phyloP scores from a whole-genome alignment of 2,113 vertebrate genomes.

The Piaya cayana region DNA sequence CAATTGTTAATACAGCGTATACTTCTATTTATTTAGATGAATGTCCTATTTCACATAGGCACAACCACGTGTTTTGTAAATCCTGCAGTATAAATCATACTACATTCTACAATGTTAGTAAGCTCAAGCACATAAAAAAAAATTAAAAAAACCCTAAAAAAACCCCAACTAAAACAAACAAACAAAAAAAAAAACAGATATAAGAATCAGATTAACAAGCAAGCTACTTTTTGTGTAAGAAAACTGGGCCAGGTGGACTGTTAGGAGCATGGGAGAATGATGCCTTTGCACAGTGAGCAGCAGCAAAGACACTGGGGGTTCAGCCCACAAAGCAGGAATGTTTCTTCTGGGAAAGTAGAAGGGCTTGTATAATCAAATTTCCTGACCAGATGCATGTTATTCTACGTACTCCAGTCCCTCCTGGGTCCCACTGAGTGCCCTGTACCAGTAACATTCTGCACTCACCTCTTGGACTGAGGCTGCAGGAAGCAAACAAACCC shows the following conservation, averaged over 20 bases:
- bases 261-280: not conserved
- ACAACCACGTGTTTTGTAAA: not conserved
- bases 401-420: not conserved
- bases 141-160: not conserved
- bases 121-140: not conserved
- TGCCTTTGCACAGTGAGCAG: accelerated
- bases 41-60: not conserved
- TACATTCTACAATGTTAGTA: not conserved
- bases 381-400: not conserved
- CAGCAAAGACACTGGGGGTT: not conserved
- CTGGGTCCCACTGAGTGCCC: not conserved
- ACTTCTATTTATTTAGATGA: not conserved
- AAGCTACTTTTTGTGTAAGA: not conserved
- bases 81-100: not conserved
- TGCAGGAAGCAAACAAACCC: not conserved
- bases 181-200: not conserved
- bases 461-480: not conserved
- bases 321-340: not conserved
- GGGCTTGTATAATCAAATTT: not conserved
- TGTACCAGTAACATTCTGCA: not conserved
- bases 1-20: not conserved
- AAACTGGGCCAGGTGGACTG: not conserved
- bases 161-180: too few relatives aligned
- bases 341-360: not conserved
- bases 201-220: not conserved